A percentile compares a stretch with the other conserved stretches of the same genome.
Evolutionary conservation across 2,888 invertebrate species (phyloP).

Genomic region (Panopea generosa): DNA sequence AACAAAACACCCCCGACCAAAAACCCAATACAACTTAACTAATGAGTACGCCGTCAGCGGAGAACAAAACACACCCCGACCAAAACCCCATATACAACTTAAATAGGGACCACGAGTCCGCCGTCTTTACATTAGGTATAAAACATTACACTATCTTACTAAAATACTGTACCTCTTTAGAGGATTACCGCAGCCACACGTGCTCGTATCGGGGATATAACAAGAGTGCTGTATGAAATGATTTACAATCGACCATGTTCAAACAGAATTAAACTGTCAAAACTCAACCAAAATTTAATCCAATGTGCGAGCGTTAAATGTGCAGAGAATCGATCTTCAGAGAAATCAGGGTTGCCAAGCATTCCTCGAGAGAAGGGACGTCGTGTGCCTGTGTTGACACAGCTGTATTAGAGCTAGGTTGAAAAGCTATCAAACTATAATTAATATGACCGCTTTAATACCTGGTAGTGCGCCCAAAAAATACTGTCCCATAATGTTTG

Average conservation of each 20-base stretch:
- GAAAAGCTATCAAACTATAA: conserved; percentile 41
- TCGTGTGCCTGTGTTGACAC: conserved; percentile 53
- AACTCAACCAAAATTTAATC: not conserved
- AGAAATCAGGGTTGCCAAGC: conserved; percentile 37
- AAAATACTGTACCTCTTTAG: too few relatives aligned
- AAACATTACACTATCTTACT: too few relatives aligned
- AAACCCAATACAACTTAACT: too few relatives aligned
- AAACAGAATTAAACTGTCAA: conserved; percentile 13
- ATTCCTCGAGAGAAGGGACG: conserved; percentile 16
- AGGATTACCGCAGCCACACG: too few relatives aligned
- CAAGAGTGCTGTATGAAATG: too few relatives aligned
- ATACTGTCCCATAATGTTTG: conserved; percentile 17
- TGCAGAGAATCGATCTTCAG: not conserved
- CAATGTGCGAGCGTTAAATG: not conserved
- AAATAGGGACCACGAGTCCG: too few relatives aligned
- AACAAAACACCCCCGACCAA: too few relatives aligned
- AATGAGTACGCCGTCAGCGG: too few relatives aligned
- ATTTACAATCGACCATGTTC: conserved; percentile 1
- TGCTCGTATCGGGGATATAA: too few relatives aligned
- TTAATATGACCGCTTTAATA: conserved; percentile 32
- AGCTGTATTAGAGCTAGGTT: conserved; percentile 50
- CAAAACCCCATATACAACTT: too few relatives aligned
- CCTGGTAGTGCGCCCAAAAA: conserved; percentile 14
- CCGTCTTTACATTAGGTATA: too few relatives aligned
- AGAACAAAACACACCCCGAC: too few relatives aligned